phyloP scores from a whole-genome alignment of 1,140 invertebrate species.

The Apis laboriosa region DNA sequence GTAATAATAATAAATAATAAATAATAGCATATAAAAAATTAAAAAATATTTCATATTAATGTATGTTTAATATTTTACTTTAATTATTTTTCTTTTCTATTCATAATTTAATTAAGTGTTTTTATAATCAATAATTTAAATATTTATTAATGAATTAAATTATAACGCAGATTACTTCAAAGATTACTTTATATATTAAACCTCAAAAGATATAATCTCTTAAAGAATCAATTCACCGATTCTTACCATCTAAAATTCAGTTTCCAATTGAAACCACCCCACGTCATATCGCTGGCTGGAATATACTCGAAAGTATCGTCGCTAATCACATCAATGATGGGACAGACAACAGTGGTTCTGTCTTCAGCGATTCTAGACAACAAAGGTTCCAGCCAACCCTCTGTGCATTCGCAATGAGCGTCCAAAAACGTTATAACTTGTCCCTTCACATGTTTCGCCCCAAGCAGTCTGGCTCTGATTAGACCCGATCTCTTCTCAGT shows the following conservation, averaged over 20 bases:
- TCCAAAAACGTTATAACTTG: conserved; percentile 98
- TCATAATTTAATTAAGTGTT: too few species aligned
- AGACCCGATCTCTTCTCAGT: conserved; percentile 95
- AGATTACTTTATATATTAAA: too few species aligned
- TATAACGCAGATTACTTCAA: too few species aligned
- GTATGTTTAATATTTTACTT: too few species aligned
- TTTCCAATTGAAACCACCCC: conserved; percentile 99
- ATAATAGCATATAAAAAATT: too few species aligned
- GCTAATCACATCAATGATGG: conserved; percentile 99
- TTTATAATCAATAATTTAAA: too few species aligned
- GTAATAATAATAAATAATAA: too few species aligned
- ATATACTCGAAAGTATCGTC: conserved; percentile 98
- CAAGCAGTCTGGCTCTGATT: conserved; percentile 94
- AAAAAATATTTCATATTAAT: too few species aligned
- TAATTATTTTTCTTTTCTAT: too few species aligned
- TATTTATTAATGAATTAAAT: too few species aligned
- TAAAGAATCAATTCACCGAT: neutral
- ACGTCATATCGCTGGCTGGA: conserved; percentile 96
- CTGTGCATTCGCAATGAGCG: conserved; percentile 96
- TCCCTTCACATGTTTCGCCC: conserved; percentile 94
- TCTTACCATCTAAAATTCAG: conserved; percentile 96
- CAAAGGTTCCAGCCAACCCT: conserved; percentile 97
- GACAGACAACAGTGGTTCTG: conserved; percentile 96
- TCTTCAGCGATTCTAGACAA: conserved; percentile 94
- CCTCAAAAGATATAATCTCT: neutral